These are phyloP conservation scores for Danio tinwini DNA, from an alignment of 2,797 vertebrate genomes.

Conservation along the genomic window DNA sequence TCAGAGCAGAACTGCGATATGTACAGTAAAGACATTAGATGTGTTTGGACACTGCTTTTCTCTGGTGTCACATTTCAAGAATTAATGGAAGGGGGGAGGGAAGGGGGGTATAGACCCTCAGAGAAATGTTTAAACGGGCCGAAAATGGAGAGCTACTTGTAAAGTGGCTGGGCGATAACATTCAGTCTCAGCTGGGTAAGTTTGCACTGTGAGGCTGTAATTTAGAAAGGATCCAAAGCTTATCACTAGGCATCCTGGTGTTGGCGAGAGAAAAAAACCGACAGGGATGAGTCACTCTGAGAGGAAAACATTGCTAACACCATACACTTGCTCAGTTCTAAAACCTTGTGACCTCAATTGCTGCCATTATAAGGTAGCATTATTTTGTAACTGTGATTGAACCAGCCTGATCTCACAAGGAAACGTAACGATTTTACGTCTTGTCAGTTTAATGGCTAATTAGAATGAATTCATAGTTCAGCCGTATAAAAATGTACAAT, in stretches of 20 bases:
- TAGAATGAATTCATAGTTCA: too few species aligned
- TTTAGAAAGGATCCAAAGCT: constrained; percentile 76
- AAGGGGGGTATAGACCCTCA: constrained; percentile 39
- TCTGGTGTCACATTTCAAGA: constrained; percentile 5
- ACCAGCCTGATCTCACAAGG: too few species aligned
- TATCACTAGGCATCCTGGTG: constrained; percentile 71
- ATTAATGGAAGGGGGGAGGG: neutral
- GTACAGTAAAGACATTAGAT: constrained; percentile 46
- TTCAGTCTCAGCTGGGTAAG: constrained; percentile 73
- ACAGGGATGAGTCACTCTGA: constrained; percentile 63
- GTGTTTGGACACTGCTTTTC: constrained; percentile 34
- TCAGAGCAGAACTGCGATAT: neutral
- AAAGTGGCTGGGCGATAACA: constrained; percentile 72
- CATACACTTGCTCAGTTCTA: neutral
- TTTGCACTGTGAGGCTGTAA: constrained; percentile 74
- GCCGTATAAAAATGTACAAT: too few species aligned
- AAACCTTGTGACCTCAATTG: neutral
- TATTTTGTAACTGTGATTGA: neutral
- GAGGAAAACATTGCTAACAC: constrained; percentile 56
- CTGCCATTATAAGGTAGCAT: neutral
- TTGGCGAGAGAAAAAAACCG: constrained; percentile 48
- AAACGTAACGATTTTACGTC: too few species aligned
- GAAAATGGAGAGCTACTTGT: constrained; percentile 72
- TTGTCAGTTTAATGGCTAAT: too few species aligned
- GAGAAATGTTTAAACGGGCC: constrained; percentile 73